These are phyloP conservation scores for Drosophila limbata DNA, from an alignment of 2,888 invertebrate genomes.

Conservation along the genomic window DNA sequence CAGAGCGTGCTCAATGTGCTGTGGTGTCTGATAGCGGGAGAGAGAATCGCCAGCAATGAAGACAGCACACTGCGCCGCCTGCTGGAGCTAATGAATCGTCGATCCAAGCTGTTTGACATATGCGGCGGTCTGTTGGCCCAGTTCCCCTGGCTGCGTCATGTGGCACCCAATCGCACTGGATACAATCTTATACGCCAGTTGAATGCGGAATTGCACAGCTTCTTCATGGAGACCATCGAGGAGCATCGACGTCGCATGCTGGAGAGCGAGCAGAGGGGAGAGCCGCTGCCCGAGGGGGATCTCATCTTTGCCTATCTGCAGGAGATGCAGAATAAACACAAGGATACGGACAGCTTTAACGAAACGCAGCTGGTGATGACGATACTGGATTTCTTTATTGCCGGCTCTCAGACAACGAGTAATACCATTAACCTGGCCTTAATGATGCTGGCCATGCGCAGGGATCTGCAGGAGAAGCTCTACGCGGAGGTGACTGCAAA, in stretches of 20 bases:
- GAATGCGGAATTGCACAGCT: slow-evolving; percentile 86
- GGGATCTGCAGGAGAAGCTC: slow-evolving; percentile 87
- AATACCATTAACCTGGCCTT: slow-evolving; percentile 88
- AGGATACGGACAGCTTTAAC: slow-evolving; percentile 82
- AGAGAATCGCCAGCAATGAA: slow-evolving; percentile 84
- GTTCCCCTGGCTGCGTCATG: slow-evolving; percentile 88
- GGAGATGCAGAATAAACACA: slow-evolving; percentile 86
- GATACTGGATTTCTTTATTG: slow-evolving; percentile 89
- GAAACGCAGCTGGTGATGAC: slow-evolving; percentile 89
- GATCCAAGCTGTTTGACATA: slow-evolving; percentile 87
- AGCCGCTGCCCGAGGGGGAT: slow-evolving; percentile 85
- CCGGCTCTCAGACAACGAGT: slow-evolving; percentile 89
- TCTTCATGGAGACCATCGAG: slow-evolving; percentile 87
- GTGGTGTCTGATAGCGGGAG: slow-evolving; percentile 88
- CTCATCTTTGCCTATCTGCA: slow-evolving; percentile 88
- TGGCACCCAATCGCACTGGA: slow-evolving; percentile 88
- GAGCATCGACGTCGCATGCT: slow-evolving; percentile 85
- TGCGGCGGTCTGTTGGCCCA: slow-evolving; percentile 87
- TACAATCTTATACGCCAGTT: slow-evolving; percentile 87
- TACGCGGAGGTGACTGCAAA: slow-evolving; percentile 87
- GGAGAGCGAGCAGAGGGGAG: slow-evolving; percentile 83
- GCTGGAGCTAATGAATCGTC: slow-evolving; percentile 85
- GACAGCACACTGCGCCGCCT: slow-evolving; percentile 85
- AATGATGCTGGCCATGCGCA: slow-evolving; percentile 87
- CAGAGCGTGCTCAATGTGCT: slow-evolving; percentile 88